These are phyloP conservation scores for Dermochelys coriacea DNA, from an alignment of 2,797 vertebrate genomes.

Conservation along the genomic window DNA sequence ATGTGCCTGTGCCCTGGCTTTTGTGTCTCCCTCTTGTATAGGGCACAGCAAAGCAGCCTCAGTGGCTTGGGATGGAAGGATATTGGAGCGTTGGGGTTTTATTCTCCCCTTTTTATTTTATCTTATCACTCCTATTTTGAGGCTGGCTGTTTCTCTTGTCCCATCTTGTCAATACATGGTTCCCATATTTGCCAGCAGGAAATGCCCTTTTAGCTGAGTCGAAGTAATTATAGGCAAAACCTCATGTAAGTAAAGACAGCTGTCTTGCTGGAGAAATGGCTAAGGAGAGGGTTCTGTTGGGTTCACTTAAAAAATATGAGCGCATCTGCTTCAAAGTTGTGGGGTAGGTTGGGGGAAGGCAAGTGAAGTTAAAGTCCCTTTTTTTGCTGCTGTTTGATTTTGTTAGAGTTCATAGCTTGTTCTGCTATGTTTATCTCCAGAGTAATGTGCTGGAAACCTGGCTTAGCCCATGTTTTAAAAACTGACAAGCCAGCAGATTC, in stretches of 20 bases:
- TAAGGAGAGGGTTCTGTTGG: background rate
- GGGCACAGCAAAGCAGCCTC: background rate
- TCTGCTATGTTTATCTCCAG: background rate
- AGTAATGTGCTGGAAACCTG: background rate
- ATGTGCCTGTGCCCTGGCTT: rapidly evolving
- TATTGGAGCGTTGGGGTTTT: background rate
- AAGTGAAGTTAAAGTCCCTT: background rate
- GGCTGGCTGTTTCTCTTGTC: background rate
- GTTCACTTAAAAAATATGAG: background rate
- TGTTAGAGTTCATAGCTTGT: background rate
- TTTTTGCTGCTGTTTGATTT: background rate
- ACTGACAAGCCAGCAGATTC: background rate
- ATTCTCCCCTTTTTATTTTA: background rate
- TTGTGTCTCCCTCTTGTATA: too few species aligned
- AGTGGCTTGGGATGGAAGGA: background rate
- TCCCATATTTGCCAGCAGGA: background rate
- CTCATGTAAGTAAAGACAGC: background rate
- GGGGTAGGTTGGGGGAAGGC: background rate
- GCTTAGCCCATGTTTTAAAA: background rate
- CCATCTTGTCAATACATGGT: background rate
- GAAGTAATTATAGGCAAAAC: background rate
- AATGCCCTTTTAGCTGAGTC: background rate
- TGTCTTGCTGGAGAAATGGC: background rate
- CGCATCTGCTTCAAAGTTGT: background rate
- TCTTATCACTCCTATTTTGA: background rate